Evolutionary conservation across 2,797 vertebrate genomes (phyloP).

Genomic region (Enoplosus armatus): DNA sequence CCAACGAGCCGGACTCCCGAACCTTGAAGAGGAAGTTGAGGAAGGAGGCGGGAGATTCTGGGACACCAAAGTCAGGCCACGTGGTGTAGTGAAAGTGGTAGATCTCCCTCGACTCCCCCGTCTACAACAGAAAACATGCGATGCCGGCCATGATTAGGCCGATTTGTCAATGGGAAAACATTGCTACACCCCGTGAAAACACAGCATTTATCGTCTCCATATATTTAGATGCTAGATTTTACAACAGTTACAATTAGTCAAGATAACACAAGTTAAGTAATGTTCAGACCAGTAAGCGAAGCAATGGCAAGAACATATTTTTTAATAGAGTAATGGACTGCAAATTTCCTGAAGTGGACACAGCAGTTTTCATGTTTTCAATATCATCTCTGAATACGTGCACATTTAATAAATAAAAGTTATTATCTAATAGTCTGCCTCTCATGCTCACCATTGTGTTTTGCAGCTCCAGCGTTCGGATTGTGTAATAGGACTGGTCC

Average conservation of each 20-base stretch:
- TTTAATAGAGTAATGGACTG: background rate
- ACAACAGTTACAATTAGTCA: background rate
- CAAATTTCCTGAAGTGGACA: background rate
- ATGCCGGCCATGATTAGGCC: background rate
- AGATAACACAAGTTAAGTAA: background rate
- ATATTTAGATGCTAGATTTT: background rate
- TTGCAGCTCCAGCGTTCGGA: constrained; percentile 91
- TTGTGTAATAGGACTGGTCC: constrained; percentile 92
- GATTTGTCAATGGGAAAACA: constrained; percentile 9
- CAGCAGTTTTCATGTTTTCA: background rate
- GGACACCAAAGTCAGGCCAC: constrained; percentile 99
- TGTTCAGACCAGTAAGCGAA: background rate
- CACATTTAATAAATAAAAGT: background rate
- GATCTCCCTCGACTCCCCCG: constrained; percentile 91
- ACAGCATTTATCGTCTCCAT: background rate
- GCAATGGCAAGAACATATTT: background rate
- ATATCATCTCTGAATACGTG: background rate
- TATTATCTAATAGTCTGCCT: background rate
- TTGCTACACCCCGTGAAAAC: background rate
- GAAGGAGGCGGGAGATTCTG: constrained; percentile 97
- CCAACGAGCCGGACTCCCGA: constrained; percentile 93
- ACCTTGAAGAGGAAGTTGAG: constrained; percentile 97
- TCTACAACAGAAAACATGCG: constrained; percentile 81
- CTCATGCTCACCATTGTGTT: constrained; percentile 85
- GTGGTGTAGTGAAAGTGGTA: constrained; percentile 99